These are phyloP conservation scores for Thomomys bottae DNA, from an alignment of 2,113 vertebrate genomes.

Conservation along the genomic window DNA sequence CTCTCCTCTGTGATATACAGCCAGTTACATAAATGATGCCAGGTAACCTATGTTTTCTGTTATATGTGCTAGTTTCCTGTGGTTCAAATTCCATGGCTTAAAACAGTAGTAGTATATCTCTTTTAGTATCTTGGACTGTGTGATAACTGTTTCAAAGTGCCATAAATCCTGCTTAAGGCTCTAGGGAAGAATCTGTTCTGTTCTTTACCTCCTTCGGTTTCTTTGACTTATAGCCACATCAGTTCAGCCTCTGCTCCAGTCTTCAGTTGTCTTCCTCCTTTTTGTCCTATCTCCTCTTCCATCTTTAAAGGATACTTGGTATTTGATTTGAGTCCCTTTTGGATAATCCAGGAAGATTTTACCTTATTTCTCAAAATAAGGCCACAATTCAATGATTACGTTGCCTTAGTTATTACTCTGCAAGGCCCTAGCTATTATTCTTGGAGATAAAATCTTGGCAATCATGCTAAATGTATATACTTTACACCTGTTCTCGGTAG, in stretches of 20 bases:
- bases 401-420: constrained; percentile 28
- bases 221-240: not conserved
- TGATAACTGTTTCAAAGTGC: not conserved
- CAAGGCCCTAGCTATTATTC: not conserved
- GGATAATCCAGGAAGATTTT: not conserved
- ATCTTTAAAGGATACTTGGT: not conserved
- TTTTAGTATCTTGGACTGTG: not conserved
- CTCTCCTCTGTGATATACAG: not conserved
- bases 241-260: not conserved
- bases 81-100: not conserved
- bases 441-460: constrained; percentile 9
- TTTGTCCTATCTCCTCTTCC: not conserved
- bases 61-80: not conserved
- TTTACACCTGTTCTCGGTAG: not conserved
- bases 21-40: not conserved
- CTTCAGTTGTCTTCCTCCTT: not conserved
- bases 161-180: not conserved
- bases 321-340: not conserved
- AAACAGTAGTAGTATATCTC: not conserved
- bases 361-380: not conserved
- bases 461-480: not conserved
- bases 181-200: not conserved
- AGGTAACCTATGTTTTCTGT: not conserved
- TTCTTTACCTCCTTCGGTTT: not conserved
- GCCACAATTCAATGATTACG: not conserved